phyloP scores from a whole-genome alignment of 2,888 invertebrate species.

The Patella depressa region DNA sequence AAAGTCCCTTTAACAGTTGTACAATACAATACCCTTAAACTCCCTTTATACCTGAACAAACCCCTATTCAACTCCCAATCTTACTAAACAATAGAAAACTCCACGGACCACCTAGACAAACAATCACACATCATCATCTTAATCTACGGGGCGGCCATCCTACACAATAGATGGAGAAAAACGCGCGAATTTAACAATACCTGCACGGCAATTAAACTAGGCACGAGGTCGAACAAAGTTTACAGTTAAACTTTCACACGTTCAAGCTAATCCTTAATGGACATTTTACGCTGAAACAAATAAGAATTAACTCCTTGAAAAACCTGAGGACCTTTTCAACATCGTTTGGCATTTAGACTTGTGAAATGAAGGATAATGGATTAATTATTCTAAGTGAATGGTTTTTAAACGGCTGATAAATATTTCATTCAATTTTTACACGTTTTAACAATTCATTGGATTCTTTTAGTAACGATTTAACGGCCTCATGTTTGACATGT shows the following conservation, averaged over 20 bases:
- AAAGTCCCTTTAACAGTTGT: too few species aligned
- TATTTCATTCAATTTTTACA: too few species aligned
- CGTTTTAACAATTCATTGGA: too few species aligned
- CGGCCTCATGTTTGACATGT: too few species aligned
- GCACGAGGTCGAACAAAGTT: slow-evolving; percentile 1
- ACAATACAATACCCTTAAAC: too few species aligned
- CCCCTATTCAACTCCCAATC: too few species aligned
- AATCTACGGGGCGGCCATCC: not conserved
- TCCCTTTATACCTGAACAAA: too few species aligned
- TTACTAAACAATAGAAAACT: not conserved
- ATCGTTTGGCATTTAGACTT: not conserved
- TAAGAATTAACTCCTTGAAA: not conserved
- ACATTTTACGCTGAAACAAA: slow-evolving; percentile 19
- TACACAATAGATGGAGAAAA: not conserved
- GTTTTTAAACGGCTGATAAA: too few species aligned
- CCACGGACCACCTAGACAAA: not conserved
- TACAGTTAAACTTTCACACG: not conserved
- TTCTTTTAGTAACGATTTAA: too few species aligned
- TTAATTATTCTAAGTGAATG: too few species aligned
- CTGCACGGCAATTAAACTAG: not conserved
- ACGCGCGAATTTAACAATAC: not conserved
- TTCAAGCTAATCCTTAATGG: not conserved
- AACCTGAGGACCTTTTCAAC: slow-evolving; percentile 3
- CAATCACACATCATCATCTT: not conserved
- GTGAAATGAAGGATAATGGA: too few species aligned